Percentiles rank a stretch among this genome's conserved stretches.
Conservation (phyloP, 2,888 invertebrate genomes). For the Criorhina ranunculi region DNA sequence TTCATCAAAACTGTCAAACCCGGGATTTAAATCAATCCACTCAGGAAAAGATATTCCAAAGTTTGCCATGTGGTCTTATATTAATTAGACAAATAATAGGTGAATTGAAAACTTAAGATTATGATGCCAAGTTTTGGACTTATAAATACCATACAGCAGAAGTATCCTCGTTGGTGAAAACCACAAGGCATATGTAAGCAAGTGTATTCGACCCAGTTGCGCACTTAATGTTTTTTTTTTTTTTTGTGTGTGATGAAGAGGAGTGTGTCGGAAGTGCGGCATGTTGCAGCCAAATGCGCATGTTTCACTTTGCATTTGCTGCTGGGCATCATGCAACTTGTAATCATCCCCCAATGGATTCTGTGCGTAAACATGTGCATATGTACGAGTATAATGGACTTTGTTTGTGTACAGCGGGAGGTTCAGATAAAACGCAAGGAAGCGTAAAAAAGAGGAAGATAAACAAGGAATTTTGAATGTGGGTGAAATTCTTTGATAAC, state of each 20-base stretch:
- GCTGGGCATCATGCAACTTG: constrained; percentile 57
- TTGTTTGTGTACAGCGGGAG: not conserved
- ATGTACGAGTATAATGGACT: constrained; percentile 43
- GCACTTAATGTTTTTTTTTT: not conserved
- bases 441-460: constrained; percentile 39
- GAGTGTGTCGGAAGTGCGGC: constrained; percentile 58
- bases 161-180: too few species aligned
- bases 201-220: too few species aligned
- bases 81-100: too few species aligned
- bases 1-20: too few species aligned
- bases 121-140: too few species aligned
- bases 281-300: constrained; percentile 76
- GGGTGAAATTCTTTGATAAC: constrained; percentile 50
- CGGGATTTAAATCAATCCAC: too few species aligned
- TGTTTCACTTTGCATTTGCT: constrained; percentile 67
- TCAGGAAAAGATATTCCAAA: too few species aligned
- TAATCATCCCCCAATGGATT: constrained; percentile 44
- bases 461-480: constrained; percentile 48
- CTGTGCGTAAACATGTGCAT: constrained; percentile 59
- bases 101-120: too few species aligned
- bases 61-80: too few species aligned
- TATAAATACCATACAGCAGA: too few species aligned
- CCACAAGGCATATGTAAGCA: too few species aligned
- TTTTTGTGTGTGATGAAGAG: constrained; percentile 5
- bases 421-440: constrained; percentile 45